Evolutionary conservation across 2,797 vertebrate species (phyloP).

Genomic region (Clarias pachynema): DNA sequence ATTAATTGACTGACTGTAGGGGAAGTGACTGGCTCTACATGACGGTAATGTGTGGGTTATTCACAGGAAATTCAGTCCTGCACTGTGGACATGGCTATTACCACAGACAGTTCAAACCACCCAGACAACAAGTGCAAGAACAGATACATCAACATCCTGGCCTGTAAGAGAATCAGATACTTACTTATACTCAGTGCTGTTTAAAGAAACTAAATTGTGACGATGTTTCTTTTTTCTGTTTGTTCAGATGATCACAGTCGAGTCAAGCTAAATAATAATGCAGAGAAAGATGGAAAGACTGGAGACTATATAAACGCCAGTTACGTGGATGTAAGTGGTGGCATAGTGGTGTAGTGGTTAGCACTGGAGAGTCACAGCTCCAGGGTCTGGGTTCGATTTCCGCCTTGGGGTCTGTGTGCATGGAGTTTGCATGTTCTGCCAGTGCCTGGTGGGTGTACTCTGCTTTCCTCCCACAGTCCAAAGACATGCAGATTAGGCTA

Average conservation of each 20-base stretch:
- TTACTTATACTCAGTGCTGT: neutral
- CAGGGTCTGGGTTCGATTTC: too few relatives aligned
- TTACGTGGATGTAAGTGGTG: constrained; percentile 86
- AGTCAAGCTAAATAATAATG: constrained; percentile 82
- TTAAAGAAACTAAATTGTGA: neutral
- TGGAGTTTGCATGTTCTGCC: too few relatives aligned
- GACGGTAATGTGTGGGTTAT: constrained; percentile 22
- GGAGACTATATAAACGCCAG: constrained; percentile 96
- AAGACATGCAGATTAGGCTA: too few relatives aligned
- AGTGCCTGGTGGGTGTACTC: too few relatives aligned
- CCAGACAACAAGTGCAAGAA: constrained; percentile 95
- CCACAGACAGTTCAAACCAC: constrained; percentile 88
- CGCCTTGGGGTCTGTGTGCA: too few relatives aligned
- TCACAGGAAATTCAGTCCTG: constrained; percentile 89
- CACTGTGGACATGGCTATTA: constrained; percentile 87
- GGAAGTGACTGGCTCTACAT: neutral
- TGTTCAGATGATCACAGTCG: constrained; percentile 93
- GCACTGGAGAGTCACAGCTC: too few relatives aligned
- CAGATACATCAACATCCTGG: constrained; percentile 92
- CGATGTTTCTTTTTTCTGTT: neutral
- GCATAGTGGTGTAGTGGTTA: too few relatives aligned
- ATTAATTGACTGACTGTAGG: neutral
- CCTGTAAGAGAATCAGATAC: constrained; percentile 81
- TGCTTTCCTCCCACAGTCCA: too few relatives aligned
- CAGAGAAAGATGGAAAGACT: constrained; percentile 82